A percentile compares a stretch with the other conserved stretches of the same genome.
Conservation (phyloP, 2,113 vertebrate genomes). For the Petromus typicus region DNA sequence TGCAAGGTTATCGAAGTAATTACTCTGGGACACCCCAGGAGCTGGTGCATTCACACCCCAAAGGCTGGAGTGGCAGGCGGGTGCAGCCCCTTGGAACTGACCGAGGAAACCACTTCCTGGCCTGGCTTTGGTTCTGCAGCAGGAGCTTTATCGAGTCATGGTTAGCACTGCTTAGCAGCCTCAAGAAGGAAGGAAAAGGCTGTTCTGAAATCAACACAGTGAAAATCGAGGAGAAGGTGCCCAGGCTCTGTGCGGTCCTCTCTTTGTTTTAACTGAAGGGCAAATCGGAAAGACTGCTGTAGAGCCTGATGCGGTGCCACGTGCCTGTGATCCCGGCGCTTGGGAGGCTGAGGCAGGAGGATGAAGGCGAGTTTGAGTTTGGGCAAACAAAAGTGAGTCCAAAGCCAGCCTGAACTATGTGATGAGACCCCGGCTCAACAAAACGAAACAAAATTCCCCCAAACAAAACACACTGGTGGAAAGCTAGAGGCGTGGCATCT, state of each 20-base stretch:
- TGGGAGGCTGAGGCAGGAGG: background rate
- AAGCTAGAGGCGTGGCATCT: background rate
- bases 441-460: background rate
- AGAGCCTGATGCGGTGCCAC: background rate
- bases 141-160: background rate
- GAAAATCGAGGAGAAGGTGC: background rate
- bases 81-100: background rate
- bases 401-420: background rate
- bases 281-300: background rate
- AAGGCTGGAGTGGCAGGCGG: background rate
- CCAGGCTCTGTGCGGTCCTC: rapidly evolving
- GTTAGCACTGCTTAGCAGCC: background rate
- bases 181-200: background rate
- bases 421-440: background rate
- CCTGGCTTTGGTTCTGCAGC: background rate
- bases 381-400: background rate
- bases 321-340: background rate
- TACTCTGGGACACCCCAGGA: rapidly evolving
- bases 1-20: rapidly evolving
- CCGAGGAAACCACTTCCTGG: background rate
- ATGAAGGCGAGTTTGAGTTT: background rate
- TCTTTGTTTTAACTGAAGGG: background rate
- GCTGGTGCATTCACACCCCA: too few relatives aligned
- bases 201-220: background rate
- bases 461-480: background rate